Conservation (phyloP, 2,888 invertebrate species). For the Seira sanloemensis region DNA sequence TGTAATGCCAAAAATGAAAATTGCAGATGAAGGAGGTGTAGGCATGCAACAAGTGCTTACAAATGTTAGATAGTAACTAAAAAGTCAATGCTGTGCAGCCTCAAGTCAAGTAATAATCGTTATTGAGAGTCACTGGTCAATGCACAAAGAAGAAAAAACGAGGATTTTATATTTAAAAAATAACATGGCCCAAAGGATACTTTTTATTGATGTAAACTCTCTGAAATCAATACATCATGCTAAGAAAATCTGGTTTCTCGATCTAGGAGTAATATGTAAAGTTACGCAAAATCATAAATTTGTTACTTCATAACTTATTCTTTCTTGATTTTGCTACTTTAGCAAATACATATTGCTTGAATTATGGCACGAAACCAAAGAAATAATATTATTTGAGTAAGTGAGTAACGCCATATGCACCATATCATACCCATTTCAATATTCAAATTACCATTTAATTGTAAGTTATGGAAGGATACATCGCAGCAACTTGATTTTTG, state of each 20-base stretch:
- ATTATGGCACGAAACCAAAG: background rate
- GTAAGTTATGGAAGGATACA: slow-evolving; percentile 36
- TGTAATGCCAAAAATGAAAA: slow-evolving; percentile 22
- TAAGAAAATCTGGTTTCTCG: slow-evolving; percentile 10
- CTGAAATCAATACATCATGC: slow-evolving; percentile 11
- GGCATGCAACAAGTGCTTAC: slow-evolving; percentile 7
- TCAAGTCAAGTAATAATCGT: background rate
- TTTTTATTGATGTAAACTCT: background rate
- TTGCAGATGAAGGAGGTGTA: background rate
- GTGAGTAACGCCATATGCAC: background rate
- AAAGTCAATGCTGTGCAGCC: background rate
- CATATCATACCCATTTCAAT: background rate
- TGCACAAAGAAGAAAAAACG: no score
- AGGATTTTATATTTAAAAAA: no score
- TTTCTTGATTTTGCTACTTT: background rate
- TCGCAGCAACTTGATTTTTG: slow-evolving; percentile 27
- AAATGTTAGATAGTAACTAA: background rate
- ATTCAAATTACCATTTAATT: background rate
- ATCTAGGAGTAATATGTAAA: background rate
- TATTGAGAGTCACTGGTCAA: background rate
- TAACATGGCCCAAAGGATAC: no score
- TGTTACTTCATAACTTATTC: slow-evolving; percentile 1
- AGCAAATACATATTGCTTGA: background rate
- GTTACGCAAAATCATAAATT: slow-evolving; percentile 6
- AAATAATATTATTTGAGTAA: background rate